phyloP scores from a whole-genome alignment of 35 echinoderm and acorn worm species.

The Heliocidaris tuberculata region DNA sequence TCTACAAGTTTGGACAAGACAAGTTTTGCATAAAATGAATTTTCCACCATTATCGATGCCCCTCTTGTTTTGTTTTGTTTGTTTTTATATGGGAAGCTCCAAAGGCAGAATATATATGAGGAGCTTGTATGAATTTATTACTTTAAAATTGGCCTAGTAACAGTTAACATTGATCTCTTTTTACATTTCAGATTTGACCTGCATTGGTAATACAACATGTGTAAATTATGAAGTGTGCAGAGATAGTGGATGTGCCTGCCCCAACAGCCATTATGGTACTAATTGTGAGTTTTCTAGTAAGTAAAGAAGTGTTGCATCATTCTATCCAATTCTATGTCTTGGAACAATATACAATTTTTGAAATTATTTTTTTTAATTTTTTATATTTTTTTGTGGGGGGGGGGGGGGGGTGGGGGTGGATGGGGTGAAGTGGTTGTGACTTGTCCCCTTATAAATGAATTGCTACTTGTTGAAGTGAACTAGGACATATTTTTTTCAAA shows the following conservation, averaged over 20 bases:
- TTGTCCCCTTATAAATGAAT: too few relatives aligned
- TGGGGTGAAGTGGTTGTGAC: too few relatives aligned
- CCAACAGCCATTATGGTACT: not conserved
- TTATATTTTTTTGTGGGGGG: too few relatives aligned
- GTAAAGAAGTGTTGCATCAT: not conserved
- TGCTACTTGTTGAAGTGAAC: too few relatives aligned
- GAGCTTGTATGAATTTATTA: too few relatives aligned
- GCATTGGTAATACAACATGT: slow-evolving; percentile 1
- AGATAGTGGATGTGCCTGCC: not conserved
- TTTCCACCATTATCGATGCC: not conserved
- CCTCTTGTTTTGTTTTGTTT: not conserved
- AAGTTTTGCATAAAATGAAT: not conserved
- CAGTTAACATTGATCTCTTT: not conserved
- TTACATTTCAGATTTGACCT: not conserved
- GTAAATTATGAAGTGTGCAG: not conserved
- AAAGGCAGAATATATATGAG: too few relatives aligned
- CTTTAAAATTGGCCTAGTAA: not conserved
- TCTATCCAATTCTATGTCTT: too few relatives aligned
- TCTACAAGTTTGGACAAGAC: not conserved
- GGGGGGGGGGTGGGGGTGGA: too few relatives aligned
- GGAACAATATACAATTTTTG: too few relatives aligned
- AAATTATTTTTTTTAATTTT: too few relatives aligned
- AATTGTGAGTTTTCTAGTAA: not conserved
- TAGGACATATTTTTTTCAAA: too few relatives aligned
- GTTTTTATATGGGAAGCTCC: too few relatives aligned